phyloP scores from a whole-genome alignment of 2,113 vertebrate species.

The Lophotis ruficrista region DNA sequence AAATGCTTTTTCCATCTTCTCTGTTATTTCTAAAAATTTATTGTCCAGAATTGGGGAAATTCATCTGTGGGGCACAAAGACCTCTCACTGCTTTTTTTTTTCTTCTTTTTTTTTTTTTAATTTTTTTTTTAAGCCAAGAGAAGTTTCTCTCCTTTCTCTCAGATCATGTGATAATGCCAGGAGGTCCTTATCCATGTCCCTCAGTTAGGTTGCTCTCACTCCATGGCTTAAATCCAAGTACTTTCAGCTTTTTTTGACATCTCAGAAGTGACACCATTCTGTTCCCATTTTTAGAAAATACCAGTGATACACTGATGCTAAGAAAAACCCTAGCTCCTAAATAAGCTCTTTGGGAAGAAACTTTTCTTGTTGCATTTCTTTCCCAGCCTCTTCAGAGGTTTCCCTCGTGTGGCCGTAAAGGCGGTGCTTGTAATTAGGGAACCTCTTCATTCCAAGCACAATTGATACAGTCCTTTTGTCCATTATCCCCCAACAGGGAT shows the following conservation, averaged over 20 bases:
- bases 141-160: neutral
- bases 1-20: neutral
- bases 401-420: neutral
- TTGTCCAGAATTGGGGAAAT: neutral
- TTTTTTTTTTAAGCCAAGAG: neutral
- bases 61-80: neutral
- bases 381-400: neutral
- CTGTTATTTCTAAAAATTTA: neutral
- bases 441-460: neutral
- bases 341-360: neutral
- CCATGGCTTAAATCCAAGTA: neutral
- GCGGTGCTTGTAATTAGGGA: neutral
- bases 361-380: neutral
- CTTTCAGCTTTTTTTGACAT: neutral
- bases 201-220: neutral
- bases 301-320: neutral
- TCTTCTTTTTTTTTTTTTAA: neutral
- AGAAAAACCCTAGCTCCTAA: slow-evolving; percentile 14
- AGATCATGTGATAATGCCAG: neutral
- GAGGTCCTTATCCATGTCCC: neutral
- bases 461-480: slow-evolving; percentile 29
- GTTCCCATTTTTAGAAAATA: slow-evolving; percentile 33
- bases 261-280: slow-evolving; percentile 30
- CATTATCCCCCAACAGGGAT: slow-evolving; percentile 10
- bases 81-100: neutral